Base-by-base conservation (phyloP, 2,888 invertebrate species). In the Cosmopolites sordidus region DNA sequence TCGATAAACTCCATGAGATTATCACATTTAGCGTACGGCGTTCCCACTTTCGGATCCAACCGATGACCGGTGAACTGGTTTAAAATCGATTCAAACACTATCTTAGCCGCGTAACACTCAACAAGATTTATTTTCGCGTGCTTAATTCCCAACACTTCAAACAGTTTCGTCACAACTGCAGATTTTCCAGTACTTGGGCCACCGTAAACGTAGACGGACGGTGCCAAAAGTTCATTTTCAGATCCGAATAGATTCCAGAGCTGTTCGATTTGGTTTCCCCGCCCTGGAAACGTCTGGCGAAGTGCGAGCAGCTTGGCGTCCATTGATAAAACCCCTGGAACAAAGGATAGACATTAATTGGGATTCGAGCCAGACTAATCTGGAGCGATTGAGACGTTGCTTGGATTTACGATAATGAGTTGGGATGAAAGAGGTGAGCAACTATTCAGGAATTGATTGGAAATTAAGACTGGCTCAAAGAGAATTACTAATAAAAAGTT, bases 101-200 rank as follows among this genome's bases (percentile, higher is more conserved):
- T 83, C 72, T 84, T 85, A 6, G 82, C 76, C 6, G 84, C 81
- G 70, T 89, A 89, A 69, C 88, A 89, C 73, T 93, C 92, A 5
- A 91, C 80, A 68, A 92, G 87, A 75, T 92, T 89, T 33, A 81
- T 68, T 11, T 16, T 11, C 22, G 84, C 82, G 63, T 80, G 76
- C 70, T 79, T 81, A 58, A 83, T 81, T 45, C 78, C 69, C 38
- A 83, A 73, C 64, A 76, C 72, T 33, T 76, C 67, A 2, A 93
- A 71, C 9, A 89, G 73, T 8, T 79, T 75, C 47, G 77, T 78
- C 2, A 87, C 70, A 51, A 91, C 79, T 14, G 84, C 71, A n/a
- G 86, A 83, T 78, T 94, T 94, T 18, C 92, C 93, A 16, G 88
- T 88, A 8, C 88, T 86, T 61, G 89, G 83, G 69, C 86, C 86